A percentile compares a stretch with the other conserved stretches of the same genome.
These are phyloP conservation scores for Catostomus latipinnis DNA, from an alignment of 2,797 vertebrate genomes.

Conservation along the genomic window DNA sequence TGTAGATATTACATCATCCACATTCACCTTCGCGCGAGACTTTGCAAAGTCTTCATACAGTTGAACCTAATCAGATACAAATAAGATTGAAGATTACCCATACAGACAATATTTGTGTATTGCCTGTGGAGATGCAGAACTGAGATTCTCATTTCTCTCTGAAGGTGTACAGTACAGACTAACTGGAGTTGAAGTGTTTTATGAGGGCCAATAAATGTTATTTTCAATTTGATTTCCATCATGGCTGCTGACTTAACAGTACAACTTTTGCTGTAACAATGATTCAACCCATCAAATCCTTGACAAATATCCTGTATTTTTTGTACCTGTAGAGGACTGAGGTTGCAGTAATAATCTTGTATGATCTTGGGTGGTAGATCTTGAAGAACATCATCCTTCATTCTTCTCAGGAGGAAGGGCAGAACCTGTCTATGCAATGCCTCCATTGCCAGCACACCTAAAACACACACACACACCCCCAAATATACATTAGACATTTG, in stretches of 20 bases:
- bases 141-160: too few relatives aligned
- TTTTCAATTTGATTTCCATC: too few relatives aligned
- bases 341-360: constrained; percentile 98
- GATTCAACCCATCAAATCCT: not conserved
- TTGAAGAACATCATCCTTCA: constrained; percentile 99
- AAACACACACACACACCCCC: not conserved
- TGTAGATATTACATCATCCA: constrained; percentile 92
- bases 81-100: not conserved
- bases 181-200: too few relatives aligned
- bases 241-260: too few relatives aligned
- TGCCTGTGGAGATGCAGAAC: too few relatives aligned
- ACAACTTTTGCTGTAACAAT: too few relatives aligned
- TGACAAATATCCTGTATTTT: not conserved
- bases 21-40: constrained; percentile 94
- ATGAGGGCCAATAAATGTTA: too few relatives aligned
- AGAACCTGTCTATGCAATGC: constrained; percentile 96
- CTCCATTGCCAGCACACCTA: constrained; percentile 98
- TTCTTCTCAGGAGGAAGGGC: constrained; percentile 94
- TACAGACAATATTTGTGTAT: too few relatives aligned
- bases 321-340: constrained; percentile 94
- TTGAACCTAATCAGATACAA: constrained; percentile 83
- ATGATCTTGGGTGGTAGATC: constrained; percentile 99
- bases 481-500: too few relatives aligned
- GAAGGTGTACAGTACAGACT: too few relatives aligned
- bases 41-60: constrained; percentile 99